Percentiles rank a stretch among this genome's conserved stretches.
These are phyloP conservation scores for Diploscapter pachys DNA, from an alignment of 1,140 invertebrate genomes.

Conservation along the genomic window DNA sequence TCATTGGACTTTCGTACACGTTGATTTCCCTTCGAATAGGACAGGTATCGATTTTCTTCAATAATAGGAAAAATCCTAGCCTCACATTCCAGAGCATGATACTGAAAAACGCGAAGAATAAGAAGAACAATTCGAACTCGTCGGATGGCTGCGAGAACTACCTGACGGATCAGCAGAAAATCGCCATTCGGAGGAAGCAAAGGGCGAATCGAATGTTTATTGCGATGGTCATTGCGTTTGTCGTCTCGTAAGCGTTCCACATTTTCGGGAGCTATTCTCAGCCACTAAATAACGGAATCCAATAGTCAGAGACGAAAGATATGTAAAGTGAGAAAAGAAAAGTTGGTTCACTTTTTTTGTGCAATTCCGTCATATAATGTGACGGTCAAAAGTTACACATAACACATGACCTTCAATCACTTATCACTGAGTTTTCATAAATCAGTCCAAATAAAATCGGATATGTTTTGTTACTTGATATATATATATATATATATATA, in stretches of 20 bases:
- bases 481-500: not conserved
- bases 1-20: constrained; percentile 56
- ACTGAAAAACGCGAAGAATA: constrained; percentile 43
- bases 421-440: too few relatives aligned
- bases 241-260: constrained; percentile 18
- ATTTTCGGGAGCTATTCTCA: not conserved
- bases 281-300: not conserved
- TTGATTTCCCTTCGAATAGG: constrained; percentile 52
- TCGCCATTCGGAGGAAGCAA: constrained; percentile 53
- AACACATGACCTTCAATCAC: too few relatives aligned
- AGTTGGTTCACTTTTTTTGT: not conserved
- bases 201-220: constrained; percentile 58
- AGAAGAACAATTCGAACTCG: constrained; percentile 7
- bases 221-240: constrained; percentile 46
- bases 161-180: constrained; percentile 45
- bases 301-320: not conserved
- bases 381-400: too few relatives aligned
- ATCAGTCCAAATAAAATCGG: too few relatives aligned
- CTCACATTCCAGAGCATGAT: constrained; percentile 43
- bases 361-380: not conserved
- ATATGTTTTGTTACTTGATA: too few relatives aligned
- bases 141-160: not conserved
- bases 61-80: too few relatives aligned
- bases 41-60: constrained; percentile 30
- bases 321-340: not conserved